Evolutionary conservation across 2,113 vertebrate genomes (phyloP).

Genomic region (Empidonax traillii): DNA sequence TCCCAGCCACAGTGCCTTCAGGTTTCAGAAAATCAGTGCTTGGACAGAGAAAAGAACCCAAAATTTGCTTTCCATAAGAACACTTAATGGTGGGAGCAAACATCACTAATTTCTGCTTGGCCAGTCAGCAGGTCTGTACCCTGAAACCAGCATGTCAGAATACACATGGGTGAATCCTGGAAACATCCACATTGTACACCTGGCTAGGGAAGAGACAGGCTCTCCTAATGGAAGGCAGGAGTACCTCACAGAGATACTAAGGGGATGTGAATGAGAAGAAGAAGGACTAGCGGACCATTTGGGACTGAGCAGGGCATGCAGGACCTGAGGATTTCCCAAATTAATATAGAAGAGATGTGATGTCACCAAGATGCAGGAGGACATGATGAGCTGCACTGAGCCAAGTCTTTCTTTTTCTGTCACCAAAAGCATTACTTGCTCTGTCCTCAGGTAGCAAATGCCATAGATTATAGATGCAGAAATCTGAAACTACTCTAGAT

Average conservation of each 20-base stretch:
- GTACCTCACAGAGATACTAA: background rate
- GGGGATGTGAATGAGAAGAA: background rate
- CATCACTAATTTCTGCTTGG: background rate
- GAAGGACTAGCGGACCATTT: background rate
- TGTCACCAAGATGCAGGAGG: background rate
- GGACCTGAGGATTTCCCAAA: background rate
- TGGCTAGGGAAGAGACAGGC: background rate
- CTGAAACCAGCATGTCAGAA: background rate
- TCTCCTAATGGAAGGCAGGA: background rate
- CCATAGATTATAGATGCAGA: background rate
- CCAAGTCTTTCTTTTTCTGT: background rate
- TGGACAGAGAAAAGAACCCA: background rate
- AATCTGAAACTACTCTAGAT: background rate
- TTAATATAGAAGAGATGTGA: background rate
- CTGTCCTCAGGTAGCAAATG: background rate
- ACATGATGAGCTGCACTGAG: fast-evolving
- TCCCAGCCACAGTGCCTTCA: background rate
- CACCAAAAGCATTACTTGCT: background rate
- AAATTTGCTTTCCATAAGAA: background rate
- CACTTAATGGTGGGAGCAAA: background rate
- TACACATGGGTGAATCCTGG: background rate
- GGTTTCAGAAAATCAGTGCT: background rate
- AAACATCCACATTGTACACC: background rate
- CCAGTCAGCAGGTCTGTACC: background rate
- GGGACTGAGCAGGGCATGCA: background rate